These are phyloP conservation scores for Albula goreensis DNA, from an alignment of 2,113 vertebrate genomes.

Conservation along the genomic window DNA sequence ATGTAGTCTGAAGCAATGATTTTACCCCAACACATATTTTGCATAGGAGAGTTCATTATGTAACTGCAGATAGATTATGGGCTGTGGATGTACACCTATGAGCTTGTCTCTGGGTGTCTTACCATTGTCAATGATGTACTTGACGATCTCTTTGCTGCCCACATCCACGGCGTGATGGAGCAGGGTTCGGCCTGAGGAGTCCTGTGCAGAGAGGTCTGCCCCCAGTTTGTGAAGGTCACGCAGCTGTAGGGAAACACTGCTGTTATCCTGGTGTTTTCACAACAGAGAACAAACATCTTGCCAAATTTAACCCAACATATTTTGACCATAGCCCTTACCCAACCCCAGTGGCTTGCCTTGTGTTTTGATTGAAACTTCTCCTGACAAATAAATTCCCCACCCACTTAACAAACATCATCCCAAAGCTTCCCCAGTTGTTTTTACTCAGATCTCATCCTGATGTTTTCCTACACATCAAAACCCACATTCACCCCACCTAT, in stretches of 20 bases:
- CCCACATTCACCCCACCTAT: no score
- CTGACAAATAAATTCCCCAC: no score
- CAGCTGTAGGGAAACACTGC: conserved; percentile 66
- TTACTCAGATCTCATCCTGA: no score
- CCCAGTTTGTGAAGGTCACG: conserved; percentile 83
- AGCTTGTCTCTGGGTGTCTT: conserved; percentile 37
- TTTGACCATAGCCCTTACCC: no score
- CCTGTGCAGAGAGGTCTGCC: conserved; percentile 75
- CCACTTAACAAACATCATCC: neutral
- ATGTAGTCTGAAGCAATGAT: neutral
- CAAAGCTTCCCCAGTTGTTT: neutral
- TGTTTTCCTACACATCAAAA: no score
- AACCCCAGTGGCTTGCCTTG: no score
- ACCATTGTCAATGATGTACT: conserved; percentile 89
- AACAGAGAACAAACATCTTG: no score
- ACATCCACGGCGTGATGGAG: conserved; percentile 83
- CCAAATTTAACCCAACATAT: no score
- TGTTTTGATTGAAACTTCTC: no score
- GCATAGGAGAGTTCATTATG: neutral
- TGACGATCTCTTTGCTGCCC: conserved; percentile 89
- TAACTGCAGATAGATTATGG: neutral
- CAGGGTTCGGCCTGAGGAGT: conserved; percentile 76
- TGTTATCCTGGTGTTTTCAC: neutral
- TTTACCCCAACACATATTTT: neutral
- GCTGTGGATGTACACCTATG: neutral